These are phyloP conservation scores for Syngnathus rostellatus DNA, from an alignment of 2,797 vertebrate genomes.

Conservation along the genomic window DNA sequence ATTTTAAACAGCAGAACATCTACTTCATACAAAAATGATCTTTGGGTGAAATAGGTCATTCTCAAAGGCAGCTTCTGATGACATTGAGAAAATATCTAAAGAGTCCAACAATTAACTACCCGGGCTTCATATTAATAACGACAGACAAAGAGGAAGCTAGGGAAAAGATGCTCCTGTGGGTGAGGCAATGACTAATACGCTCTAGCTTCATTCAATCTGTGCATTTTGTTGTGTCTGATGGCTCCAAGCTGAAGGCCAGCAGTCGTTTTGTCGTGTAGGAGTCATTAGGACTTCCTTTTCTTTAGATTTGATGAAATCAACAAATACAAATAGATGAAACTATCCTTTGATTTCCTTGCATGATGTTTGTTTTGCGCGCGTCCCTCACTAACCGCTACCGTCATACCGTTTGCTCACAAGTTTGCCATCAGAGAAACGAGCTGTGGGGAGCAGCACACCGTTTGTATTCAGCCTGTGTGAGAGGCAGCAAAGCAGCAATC, in stretches of 20 bases:
- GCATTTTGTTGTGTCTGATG: background rate
- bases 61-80: background rate
- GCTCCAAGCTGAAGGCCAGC: constrained; percentile 9
- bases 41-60: background rate
- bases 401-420: constrained; percentile 38
- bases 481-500: constrained; percentile 55
- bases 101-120: background rate
- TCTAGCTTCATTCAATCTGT: constrained; percentile 5
- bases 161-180: background rate
- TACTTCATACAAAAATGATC: background rate
- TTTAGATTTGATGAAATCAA: constrained; percentile 44
- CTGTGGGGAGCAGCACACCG: constrained; percentile 40
- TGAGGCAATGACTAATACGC: constrained; percentile 4
- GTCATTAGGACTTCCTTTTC: constrained; percentile 19
- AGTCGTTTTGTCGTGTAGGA: background rate
- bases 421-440: constrained; percentile 44
- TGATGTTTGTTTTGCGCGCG: background rate
- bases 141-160: background rate
- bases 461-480: constrained; percentile 63
- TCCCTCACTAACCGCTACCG: too few relatives aligned
- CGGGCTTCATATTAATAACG: background rate
- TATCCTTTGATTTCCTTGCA: constrained; percentile 36
- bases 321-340: constrained; percentile 28
- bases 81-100: background rate
- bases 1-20: background rate